Base-by-base conservation (phyloP, 92 coral and sea anemone genomes). In the Porites rus region DNA sequence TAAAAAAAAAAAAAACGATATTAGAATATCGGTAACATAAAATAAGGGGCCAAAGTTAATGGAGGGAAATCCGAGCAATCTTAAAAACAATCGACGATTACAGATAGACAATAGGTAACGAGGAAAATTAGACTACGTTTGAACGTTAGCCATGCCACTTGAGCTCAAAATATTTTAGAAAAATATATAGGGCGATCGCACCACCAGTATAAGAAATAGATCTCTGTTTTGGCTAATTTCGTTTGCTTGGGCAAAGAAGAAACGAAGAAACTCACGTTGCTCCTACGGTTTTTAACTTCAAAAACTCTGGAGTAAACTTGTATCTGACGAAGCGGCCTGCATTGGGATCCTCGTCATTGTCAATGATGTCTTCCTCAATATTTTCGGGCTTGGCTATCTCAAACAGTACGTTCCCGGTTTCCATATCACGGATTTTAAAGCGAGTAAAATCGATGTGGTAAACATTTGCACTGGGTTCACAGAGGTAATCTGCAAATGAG, bases 311-410 rank as follows among this genome's bases (percentile, higher is more conserved):
- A 0, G 94, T 93, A 85, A 97, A 97, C 84, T 97, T 97, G 93
- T 97, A 97, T 74, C 99, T 94, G 58, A 97, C 99, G 64, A 95
- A 97, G 17, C 99, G 95, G 17, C 99, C 99, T 17, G 99, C 99
- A 82, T 97, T 97, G 0, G 99, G 99, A 87, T 97, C 99, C 18
- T 97, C 99, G 13, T 96, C 98, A 68, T 91, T 94, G 83, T 91
- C 96, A 68, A 92, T 74, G 17, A 88, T 51, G 66, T 92, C 99
- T 22, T 95, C 96, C 1, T 97, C 99, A 31, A 92, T 86, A 83
- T 94, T 91, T 77, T 97, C 99, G 73, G 99, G 99, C 80, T 97
- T 97, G 16, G 99, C 99, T 74, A 97, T 97, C 90, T 97, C 99
- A 75, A 97, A 97, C 10, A 97, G 90, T 5, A 94, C 96, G 31